phyloP scores from a whole-genome alignment of 2,797 vertebrate species.

The Natrix natrix region DNA sequence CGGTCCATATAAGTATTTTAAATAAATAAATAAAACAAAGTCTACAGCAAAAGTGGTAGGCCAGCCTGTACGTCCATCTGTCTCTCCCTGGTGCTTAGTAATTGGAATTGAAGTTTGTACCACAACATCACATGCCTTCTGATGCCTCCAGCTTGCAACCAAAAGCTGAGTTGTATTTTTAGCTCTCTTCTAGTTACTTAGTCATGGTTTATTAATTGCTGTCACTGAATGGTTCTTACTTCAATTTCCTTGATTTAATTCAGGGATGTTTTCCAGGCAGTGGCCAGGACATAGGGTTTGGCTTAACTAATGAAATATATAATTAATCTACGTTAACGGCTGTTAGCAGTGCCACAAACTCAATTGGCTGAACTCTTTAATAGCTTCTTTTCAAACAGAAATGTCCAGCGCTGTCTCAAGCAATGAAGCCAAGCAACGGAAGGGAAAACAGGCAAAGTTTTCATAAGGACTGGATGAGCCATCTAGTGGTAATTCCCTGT shows the following conservation, averaged over 20 bases:
- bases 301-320: slow-evolving; percentile 58
- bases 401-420: neutral
- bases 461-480: slow-evolving; percentile 2
- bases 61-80: neutral
- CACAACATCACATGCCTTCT: slow-evolving; percentile 11
- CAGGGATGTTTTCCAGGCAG: slow-evolving; percentile 46
- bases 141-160: neutral
- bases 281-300: slow-evolving; percentile 43
- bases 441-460: neutral
- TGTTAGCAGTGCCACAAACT: slow-evolving; percentile 40
- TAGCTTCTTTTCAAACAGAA: slow-evolving; percentile 8
- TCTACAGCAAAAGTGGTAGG: neutral
- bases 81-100: neutral
- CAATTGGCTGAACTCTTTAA: slow-evolving; percentile 11
- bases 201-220: slow-evolving; percentile 64
- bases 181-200: slow-evolving; percentile 33
- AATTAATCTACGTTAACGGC: slow-evolving; percentile 56
- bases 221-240: slow-evolving; percentile 55
- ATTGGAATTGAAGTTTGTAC: neutral
- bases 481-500: neutral
- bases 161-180: slow-evolving; percentile 13
- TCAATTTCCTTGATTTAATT: slow-evolving; percentile 66
- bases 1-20: neutral
- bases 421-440: neutral
- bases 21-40: neutral